Base-by-base conservation (phyloP, 2,113 vertebrate species). In the Sinocyclocheilus grahami region DNA sequence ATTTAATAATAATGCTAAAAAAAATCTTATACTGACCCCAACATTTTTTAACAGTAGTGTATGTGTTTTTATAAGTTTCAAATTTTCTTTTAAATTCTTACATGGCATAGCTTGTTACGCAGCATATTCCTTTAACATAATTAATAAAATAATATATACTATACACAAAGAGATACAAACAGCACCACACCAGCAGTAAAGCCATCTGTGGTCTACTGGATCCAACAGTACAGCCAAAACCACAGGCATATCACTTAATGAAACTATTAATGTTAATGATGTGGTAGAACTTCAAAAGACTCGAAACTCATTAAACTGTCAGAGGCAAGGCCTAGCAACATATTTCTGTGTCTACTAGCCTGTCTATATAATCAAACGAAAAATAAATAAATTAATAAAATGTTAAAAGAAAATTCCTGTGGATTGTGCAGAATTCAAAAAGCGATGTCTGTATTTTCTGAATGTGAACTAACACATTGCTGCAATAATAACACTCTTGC, bases 211-310 rank as follows among this genome's bases (percentile, higher is more conserved):
- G 60, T 67, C 78, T 27, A 7, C 55, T 22, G 18, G 33, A 62
- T 14, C 37, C 20, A 62, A 62, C 18, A 39, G 33, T 65, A 65
- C 60, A 67, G 60, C 79, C 27, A 33, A 78, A 78, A 63, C 78
- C 78, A 63, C 58, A 63, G 58, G 22, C 18, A 46, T 82, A 51
- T 65, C 42, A 46, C 46, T 81, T 81, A 81, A 63, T 65, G 58
- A 46, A 3, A 14, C 37, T 10, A 42, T 81, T 46, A 42, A 65
- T 63, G 39, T 81, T 81, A 46, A 62, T 81, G 37, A 78, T 78
- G 78, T 63, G 58, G 58, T 16, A 63, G 58, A 63, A 12, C 5
- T 22, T 42, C 58, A 42, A 42, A 80, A 22, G 20, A n/a, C 58
- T 24, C 33, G 42, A 37, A 46, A 46, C 12, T 75, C 22, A 10